Evolutionary conservation across 2,888 invertebrate species (phyloP).

Genomic region (Tuta absoluta): DNA sequence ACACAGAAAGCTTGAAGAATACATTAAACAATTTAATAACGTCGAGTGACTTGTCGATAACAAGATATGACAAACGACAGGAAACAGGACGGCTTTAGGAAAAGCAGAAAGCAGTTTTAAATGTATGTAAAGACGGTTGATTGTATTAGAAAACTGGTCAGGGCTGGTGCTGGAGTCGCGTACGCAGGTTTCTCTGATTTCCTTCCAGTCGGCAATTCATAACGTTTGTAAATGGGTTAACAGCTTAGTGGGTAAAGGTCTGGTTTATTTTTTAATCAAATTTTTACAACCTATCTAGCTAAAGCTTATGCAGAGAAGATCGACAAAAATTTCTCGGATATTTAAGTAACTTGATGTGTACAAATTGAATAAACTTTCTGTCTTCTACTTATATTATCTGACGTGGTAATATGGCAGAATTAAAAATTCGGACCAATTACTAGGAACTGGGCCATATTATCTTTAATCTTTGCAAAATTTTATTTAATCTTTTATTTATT

Average conservation of each 20-base stretch:
- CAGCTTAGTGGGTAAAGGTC: not conserved
- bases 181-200: conserved; percentile 22
- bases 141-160: conserved; percentile 36
- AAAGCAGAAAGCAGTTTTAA: conserved; percentile 32
- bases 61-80: conserved; percentile 31
- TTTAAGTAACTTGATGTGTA: no score
- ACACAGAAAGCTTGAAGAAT: not conserved
- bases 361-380: no score
- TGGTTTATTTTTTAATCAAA: no score
- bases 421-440: no score
- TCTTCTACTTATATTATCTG: no score
- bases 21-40: conserved; percentile 4
- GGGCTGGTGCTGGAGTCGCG: conserved; percentile 31
- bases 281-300: not conserved
- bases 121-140: conserved; percentile 34
- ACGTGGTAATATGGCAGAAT: no score
- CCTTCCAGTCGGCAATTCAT: not conserved
- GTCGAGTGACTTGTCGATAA: not conserved
- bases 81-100: conserved; percentile 33
- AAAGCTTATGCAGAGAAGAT: not conserved
- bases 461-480: no score
- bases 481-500: no score
- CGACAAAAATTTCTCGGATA: no score
- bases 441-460: no score
- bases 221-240: not conserved